phyloP scores from a whole-genome alignment of 2,888 invertebrate genomes.

The Drosophila parthenogenetica region DNA sequence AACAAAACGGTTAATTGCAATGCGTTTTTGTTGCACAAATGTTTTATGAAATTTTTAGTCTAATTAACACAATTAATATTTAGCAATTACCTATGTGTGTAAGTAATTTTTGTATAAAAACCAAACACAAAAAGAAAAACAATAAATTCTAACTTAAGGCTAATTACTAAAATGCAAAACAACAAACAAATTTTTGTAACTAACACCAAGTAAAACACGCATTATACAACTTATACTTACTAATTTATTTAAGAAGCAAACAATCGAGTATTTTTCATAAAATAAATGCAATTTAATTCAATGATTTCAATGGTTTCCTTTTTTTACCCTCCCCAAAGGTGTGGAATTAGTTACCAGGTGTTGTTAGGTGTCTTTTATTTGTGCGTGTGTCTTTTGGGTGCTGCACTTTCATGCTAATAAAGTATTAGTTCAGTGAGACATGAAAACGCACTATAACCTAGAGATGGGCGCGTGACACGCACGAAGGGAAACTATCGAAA shows the following conservation, averaged over 20 bases:
- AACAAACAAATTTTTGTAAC: constrained; percentile 68
- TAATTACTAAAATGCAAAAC: constrained; percentile 32
- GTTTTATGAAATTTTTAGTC: constrained; percentile 73
- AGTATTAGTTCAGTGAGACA: constrained; percentile 48
- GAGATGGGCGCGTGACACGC: constrained; percentile 19
- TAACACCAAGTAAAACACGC: constrained; percentile 77
- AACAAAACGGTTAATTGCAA: constrained; percentile 61
- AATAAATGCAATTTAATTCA: constrained; percentile 69
- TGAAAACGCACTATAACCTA: constrained; percentile 46
- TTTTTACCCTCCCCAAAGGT: background rate
- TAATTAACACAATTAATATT: constrained; percentile 73
- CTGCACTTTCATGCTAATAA: constrained; percentile 59
- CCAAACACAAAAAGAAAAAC: constrained; percentile 4
- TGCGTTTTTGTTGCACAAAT: constrained; percentile 81
- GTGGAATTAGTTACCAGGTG: constrained; percentile 60
- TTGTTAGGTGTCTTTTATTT: constrained; percentile 20
- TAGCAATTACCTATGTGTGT: constrained; percentile 62
- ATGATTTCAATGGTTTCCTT: background rate
- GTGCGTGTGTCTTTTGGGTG: constrained; percentile 12
- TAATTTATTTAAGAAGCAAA: constrained; percentile 71
- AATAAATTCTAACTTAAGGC: constrained; percentile 52
- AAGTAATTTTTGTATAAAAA: constrained; percentile 65
- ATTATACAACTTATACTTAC: constrained; percentile 63
- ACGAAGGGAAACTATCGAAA: background rate
- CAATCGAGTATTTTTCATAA: constrained; percentile 77